Percentiles rank a stretch among this genome's conserved stretches.
phyloP scores from a whole-genome alignment of 2,113 vertebrate genomes.

The Athene cunicularia region DNA sequence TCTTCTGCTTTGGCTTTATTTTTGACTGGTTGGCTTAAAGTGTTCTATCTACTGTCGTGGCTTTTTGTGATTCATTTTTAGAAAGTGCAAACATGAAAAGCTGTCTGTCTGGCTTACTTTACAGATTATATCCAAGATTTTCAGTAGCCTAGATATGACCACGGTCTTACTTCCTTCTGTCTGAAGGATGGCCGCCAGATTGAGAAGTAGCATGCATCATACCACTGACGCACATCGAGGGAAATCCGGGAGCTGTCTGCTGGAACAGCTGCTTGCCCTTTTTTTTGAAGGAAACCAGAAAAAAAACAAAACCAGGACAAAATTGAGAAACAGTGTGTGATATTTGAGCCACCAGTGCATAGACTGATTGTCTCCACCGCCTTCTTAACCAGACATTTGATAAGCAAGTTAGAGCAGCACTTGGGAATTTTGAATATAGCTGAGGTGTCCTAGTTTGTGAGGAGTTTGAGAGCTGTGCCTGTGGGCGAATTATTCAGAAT shows the following conservation, averaged over 20 bases:
- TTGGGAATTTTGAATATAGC: background rate
- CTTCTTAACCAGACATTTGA: background rate
- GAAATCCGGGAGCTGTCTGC: conserved; percentile 65
- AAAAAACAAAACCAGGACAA: background rate
- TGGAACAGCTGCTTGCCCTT: conserved; percentile 43
- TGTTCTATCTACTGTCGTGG: background rate
- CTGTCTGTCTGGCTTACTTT: conserved; percentile 43
- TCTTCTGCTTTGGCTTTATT: conserved; percentile 9
- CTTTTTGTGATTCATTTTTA: conserved; percentile 57
- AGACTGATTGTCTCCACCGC: background rate
- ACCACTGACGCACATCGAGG: conserved; percentile 47
- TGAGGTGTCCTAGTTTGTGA: background rate
- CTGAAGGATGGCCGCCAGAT: conserved; percentile 57
- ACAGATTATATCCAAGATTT: conserved; percentile 28
- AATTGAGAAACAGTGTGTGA: background rate
- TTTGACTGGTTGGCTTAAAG: conserved; percentile 3
- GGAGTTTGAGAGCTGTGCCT: background rate
- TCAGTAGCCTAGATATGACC: conserved; percentile 56
- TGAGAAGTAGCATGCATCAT: conserved; percentile 36
- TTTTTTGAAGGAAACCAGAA: background rate
- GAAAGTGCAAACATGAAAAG: conserved; percentile 25
- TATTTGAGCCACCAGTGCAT: background rate
- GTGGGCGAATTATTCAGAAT: background rate
- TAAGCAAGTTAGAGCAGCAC: conserved; percentile 16
- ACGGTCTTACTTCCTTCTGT: conserved; percentile 32